phyloP scores from a whole-genome alignment of 2,888 invertebrate species.

The Tryphoninae sp. region DNA sequence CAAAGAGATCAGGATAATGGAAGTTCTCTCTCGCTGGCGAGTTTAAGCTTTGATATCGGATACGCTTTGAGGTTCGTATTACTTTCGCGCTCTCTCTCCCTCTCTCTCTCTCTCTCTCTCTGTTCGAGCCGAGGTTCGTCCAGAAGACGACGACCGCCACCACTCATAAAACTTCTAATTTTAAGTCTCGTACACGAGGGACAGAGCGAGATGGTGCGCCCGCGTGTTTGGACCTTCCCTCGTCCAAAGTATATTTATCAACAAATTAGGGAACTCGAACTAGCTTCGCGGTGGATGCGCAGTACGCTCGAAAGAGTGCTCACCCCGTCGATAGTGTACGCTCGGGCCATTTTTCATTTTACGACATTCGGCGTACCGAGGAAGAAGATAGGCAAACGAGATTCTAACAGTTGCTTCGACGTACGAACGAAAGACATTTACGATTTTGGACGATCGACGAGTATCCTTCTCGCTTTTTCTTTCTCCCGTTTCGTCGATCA shows the following conservation, averaged over 20 bases:
- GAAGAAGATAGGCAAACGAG: not conserved
- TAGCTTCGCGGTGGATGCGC: slow-evolving; percentile 14
- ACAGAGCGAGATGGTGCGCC: slow-evolving; percentile 21
- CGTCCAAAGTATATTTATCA: slow-evolving; percentile 72
- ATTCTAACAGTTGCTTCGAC: slow-evolving; percentile 14
- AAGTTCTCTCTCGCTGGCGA: slow-evolving; percentile 23
- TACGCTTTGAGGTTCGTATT: slow-evolving; percentile 67
- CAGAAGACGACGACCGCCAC: slow-evolving; percentile 36
- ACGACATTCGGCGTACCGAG: slow-evolving; percentile 24
- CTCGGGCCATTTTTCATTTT: slow-evolving; percentile 38
- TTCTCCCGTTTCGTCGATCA: slow-evolving; percentile 12
- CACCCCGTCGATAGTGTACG: not conserved
- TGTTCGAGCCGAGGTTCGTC: slow-evolving; percentile 13
- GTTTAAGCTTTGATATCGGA: slow-evolving; percentile 73
- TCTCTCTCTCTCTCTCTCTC: not conserved
- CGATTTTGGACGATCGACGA: not conserved
- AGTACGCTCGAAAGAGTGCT: not conserved
- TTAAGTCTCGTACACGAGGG: slow-evolving; percentile 66
- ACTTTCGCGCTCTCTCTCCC: slow-evolving; percentile 43
- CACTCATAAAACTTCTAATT: slow-evolving; percentile 75
- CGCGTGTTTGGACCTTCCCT: slow-evolving; percentile 6
- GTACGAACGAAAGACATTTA: slow-evolving; percentile 37
- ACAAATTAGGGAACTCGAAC: slow-evolving; percentile 70
- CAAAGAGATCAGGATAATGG: slow-evolving; percentile 57
- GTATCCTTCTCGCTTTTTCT: too few species aligned